These are phyloP conservation scores for Crambe crambe DNA, from an alignment of 37 sponge, comb jelly and placozoan species.

Conservation along the genomic window DNA sequence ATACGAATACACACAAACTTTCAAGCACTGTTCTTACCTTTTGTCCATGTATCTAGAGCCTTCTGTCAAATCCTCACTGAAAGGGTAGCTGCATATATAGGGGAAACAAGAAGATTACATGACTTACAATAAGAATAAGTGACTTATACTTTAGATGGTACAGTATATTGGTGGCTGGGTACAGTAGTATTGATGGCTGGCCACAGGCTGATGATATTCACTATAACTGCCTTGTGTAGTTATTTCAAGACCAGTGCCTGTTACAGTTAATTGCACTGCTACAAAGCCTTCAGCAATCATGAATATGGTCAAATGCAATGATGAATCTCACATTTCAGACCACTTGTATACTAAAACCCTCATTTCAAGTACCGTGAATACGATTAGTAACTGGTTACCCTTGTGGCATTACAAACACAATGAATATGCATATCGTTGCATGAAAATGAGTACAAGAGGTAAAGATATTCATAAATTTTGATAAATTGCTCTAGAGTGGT, in stretches of 20 bases:
- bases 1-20: no score
- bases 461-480: neutral
- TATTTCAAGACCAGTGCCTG: neutral
- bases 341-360: neutral
- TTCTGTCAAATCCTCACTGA: conserved; percentile 56
- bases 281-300: neutral
- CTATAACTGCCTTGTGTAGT: no score
- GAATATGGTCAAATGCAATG: neutral
- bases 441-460: no score
- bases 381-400: neutral
- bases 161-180: no score
- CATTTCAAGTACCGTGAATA: neutral
- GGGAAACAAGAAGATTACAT: neutral
- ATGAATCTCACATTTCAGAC: neutral
- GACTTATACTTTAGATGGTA: no score
- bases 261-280: neutral
- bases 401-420: neutral
- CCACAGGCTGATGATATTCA: no score
- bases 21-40: conserved; percentile 43
- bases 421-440: neutral
- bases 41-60: conserved; percentile 65
- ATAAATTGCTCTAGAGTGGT: neutral
- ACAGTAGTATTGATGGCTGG: no score
- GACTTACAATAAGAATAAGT: no score
- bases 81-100: conserved; percentile 72